Base-by-base conservation (phyloP, 2,888 invertebrate species). In the Crossocerus cetratus region DNA sequence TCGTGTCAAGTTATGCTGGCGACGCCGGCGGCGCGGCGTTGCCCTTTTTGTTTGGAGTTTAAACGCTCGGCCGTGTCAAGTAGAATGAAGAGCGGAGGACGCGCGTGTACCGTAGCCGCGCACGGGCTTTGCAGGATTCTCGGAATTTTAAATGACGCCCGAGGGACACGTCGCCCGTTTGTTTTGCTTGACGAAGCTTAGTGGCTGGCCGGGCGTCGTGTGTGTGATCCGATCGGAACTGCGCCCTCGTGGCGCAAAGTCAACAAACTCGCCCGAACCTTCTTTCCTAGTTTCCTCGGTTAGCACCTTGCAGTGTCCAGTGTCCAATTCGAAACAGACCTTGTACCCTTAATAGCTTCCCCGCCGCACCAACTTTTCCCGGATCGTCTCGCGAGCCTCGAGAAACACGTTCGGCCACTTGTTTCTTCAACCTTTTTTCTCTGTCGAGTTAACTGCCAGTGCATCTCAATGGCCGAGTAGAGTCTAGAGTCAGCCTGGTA, bases 211-310 rank as follows among this genome's bases (percentile, higher is more conserved):
- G 32, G 32, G n/a, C n/a, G n/a, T n/a, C n/a, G n/a, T n/a, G n/a
- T n/a, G n/a, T 23, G 11, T 49, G 44, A 16, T 65, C 59, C 64
- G 60, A 78, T 71, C 71, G 55, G 63, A 21, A 63, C 55, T 54
- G 59, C 63, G 61, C 54, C 44, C 64, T 65, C 22, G 67, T 58
- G 62, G 66, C 42, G 53, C 58, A 73, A 59, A 73, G 69, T 81
- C 76, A 80, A 79, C 69, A 82, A 80, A 81, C 80, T 70, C 43
- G 14, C 22, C 16, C 32, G 20, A 21, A 58, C 22, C 44, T 72
- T 65, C 5, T 23, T 61, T 61, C 57, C n/a, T 60, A 65, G 45
- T n/a, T 18, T 58, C 20, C 21, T 23, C 16, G 44, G 60, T 58
- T n/a, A n/a, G 44, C 43, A 32, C 32, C 32, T 32, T 32, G 32